Evolutionary conservation across 1,140 invertebrate species (phyloP).

Genomic region (Bradysia coprophila): DNA sequence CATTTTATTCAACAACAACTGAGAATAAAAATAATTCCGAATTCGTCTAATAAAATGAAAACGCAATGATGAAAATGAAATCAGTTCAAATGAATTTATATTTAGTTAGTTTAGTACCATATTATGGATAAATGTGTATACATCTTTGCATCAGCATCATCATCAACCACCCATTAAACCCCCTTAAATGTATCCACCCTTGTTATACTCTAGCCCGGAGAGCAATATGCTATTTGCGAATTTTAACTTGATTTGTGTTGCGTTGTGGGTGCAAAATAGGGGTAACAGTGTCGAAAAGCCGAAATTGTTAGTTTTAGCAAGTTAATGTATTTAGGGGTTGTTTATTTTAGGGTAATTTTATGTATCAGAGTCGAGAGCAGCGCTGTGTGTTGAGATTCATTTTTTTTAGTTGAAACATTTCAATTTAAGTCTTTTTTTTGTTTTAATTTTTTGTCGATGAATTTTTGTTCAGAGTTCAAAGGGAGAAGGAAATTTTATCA

Average conservation of each 20-base stretch:
- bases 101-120: background rate
- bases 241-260: constrained; percentile 1
- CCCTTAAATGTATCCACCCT: background rate
- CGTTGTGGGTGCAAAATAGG: background rate
- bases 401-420: too few relatives aligned
- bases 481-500: too few relatives aligned
- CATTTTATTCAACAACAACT: background rate
- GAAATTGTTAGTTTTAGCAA: constrained; percentile 2
- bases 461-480: too few relatives aligned
- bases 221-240: constrained; percentile 2
- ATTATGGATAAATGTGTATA: background rate
- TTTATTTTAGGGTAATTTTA: background rate
- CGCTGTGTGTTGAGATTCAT: too few relatives aligned
- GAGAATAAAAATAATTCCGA: background rate
- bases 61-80: background rate
- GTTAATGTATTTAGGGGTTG: background rate
- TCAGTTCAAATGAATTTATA: background rate
- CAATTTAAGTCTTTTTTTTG: too few relatives aligned
- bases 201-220: background rate
- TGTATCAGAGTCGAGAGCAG: too few relatives aligned
- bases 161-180: background rate
- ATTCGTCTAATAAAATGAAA: background rate
- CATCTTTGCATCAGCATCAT: background rate
- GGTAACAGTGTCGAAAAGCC: constrained; percentile 1
- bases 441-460: too few relatives aligned